Base-by-base conservation (phyloP, 2,113 vertebrate species). In the Cyphomyrus plagiostoma region DNA sequence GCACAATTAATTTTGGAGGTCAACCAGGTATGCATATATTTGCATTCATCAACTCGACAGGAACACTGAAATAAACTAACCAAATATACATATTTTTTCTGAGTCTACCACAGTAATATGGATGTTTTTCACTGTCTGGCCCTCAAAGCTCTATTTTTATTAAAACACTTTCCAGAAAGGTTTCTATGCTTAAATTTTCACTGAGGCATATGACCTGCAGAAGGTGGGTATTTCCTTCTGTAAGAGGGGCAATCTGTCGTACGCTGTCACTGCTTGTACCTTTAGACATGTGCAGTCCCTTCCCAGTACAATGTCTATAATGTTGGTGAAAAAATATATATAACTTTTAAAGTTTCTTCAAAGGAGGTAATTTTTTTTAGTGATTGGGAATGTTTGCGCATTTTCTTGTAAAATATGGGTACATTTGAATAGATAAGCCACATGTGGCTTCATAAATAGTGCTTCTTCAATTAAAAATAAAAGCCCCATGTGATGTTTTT, bases 371-470 rank as follows among this genome's bases (percentile, higher is more conserved):
- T 48, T 48, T 48, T 35, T 83, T 48, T 84, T 23, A 48, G 15
- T 11, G 42, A n/a, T 39, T 83, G 42, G 17, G 52, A 26, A 58
- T 23, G 46, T 46, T 89, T 10, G 26, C 15, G 1, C 6, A 21
- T 84, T 62, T 48, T 42, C 17, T 56, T 19, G 5, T 4, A 35
- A 83, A 21, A 6, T 21, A 46, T 13, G 52, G 26, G 52, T 2
- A 8, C 3, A 89, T 94, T 94, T 94, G 93, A 45, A 17, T 91
- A 94, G 50, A 94, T 91, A 93, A 92, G 88, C 48, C 87, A 48
- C 89, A 39, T n/a, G 35, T 83, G 48, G 30, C 56, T 90, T 53
- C 70, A 46, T 70, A 85, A 56, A 74, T 56, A 49, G 50, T 9
- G 49, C 11, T 11, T 39, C 46, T 11, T 53, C 82, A 62, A 46